Base-by-base conservation (phyloP, 2,113 vertebrate species). In the Zootoca vivipara region DNA sequence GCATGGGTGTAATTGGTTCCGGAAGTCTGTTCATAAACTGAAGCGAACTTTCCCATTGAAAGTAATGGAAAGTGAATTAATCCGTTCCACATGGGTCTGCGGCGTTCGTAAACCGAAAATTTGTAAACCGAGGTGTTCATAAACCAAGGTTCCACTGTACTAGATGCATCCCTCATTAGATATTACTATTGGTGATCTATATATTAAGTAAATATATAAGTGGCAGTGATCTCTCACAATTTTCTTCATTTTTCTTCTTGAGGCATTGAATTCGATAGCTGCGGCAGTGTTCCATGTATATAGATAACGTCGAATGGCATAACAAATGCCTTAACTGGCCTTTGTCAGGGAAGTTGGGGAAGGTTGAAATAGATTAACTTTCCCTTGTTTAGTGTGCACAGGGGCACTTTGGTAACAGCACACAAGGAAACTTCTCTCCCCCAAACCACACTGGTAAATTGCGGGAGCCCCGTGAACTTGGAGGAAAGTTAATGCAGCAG, bases 301-400 rank as follows among this genome's bases (percentile, higher is more conserved):
- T 22, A 74, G 83, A 67, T 74, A 24, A 58, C 77, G 40, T 16
- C 26, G 40, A 83, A 24, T 20, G 4, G 0, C 56, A 46, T 16
- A 56, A 28, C 20, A 33, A 0, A 1, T 40, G 12, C 2, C 0
- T 7, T 65, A 46, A 30, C 22, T 58, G 80, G 80, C 26, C 30
- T 85, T 92, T 85, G 78, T 87, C 85, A 52, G 86, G 77, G 38
- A 67, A 38, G 24, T 24, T 83, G 24, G 46, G 77, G 72, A 80
- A 35, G 65, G 86, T 22, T 84, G 42, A 72, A 69, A 35, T 89
- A 18, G 0, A 83, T 15, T 73, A 84, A 52, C 78, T 80, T 74
- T 30, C 30, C 13, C 35, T 67, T 83, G 89, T 58, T 28, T 91
- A 87, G 89, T 77, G 5, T 85, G 24, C 2, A 9, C 58, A 42